Percentiles rank a stretch among this genome's conserved stretches.
These are phyloP conservation scores for Cactoblastis cactorum DNA, from an alignment of 2,888 invertebrate species.

Conservation along the genomic window DNA sequence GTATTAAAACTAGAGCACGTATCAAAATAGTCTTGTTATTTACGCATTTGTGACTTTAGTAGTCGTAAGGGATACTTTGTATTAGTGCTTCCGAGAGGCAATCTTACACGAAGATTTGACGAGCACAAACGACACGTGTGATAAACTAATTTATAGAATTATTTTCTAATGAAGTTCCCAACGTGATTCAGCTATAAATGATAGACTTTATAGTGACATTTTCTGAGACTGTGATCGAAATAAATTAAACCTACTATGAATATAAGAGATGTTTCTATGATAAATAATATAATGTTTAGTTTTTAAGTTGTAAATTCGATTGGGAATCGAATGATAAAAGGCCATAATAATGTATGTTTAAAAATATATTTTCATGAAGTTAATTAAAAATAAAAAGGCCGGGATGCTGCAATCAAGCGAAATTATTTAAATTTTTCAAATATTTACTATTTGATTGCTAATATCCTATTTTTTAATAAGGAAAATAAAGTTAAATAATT, in stretches of 20 bases:
- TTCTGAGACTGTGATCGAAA: conserved; percentile 70
- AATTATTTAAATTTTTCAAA: too few species aligned
- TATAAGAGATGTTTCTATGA: conserved; percentile 13
- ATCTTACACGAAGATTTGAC: conserved; percentile 1
- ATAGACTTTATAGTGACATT: conserved; percentile 58
- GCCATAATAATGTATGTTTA: conserved; percentile 1
- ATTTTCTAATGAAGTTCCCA: conserved; percentile 28
- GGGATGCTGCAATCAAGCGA: too few species aligned
- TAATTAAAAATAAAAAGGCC: too few species aligned
- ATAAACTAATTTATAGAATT: background rate
- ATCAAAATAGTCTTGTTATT: background rate
- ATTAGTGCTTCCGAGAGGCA: conserved; percentile 5
- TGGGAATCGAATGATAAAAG: background rate
- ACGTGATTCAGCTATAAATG: conserved; percentile 39
- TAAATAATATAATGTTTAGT: conserved; percentile 15
- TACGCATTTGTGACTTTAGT: background rate
- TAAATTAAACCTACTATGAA: conserved; percentile 31
- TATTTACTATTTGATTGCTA: too few species aligned
- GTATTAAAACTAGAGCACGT: background rate
- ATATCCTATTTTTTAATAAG: too few species aligned
- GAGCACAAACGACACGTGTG: background rate
- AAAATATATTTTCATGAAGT: background rate
- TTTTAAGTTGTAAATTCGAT: background rate
- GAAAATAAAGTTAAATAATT: too few species aligned
- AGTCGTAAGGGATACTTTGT: background rate